Evolutionary conservation across 2,797 vertebrate species (phyloP).

Genomic region (Pampus argenteus): DNA sequence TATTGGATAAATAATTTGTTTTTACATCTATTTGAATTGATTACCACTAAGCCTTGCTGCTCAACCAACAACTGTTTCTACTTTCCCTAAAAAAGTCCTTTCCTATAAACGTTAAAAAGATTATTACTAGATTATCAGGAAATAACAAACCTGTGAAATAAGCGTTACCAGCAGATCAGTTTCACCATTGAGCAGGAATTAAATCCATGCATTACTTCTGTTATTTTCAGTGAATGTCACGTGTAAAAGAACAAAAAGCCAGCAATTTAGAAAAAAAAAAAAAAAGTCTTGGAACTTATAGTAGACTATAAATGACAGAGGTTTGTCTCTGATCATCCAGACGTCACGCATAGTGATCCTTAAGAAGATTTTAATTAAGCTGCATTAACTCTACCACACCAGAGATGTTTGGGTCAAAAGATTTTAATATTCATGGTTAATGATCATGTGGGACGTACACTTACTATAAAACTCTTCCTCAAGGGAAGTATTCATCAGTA

Average conservation of each 20-base stretch:
- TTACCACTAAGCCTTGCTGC: too few relatives aligned
- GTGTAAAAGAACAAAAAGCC: not conserved
- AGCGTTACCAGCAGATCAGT: too few relatives aligned
- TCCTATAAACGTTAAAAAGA: too few relatives aligned
- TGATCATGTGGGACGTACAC: conserved; percentile 75
- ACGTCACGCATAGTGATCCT: conserved; percentile 69
- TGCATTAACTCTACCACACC: conserved; percentile 72
- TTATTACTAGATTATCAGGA: too few relatives aligned
- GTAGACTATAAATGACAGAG: conserved; percentile 45
- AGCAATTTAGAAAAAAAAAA: conserved; percentile 46
- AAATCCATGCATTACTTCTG: not conserved
- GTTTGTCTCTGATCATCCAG: conserved; percentile 53
- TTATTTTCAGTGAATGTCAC: not conserved
- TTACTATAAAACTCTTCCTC: conserved; percentile 71
- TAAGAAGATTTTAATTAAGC: conserved; percentile 83
- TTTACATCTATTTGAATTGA: too few relatives aligned
- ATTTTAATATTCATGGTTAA: conserved; percentile 80
- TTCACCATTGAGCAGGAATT: too few relatives aligned
- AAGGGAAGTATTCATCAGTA: conserved; percentile 74
- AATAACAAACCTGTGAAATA: too few relatives aligned
- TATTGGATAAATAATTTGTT: too few relatives aligned
- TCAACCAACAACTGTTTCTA: too few relatives aligned
- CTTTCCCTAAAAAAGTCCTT: too few relatives aligned
- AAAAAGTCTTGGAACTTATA: conserved; percentile 28
- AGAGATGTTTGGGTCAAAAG: conserved; percentile 78